A percentile compares a stretch with the other conserved stretches of the same genome.
Conservation (phyloP, 2,888 invertebrate genomes). For the Leptopilina drosophilae region DNA sequence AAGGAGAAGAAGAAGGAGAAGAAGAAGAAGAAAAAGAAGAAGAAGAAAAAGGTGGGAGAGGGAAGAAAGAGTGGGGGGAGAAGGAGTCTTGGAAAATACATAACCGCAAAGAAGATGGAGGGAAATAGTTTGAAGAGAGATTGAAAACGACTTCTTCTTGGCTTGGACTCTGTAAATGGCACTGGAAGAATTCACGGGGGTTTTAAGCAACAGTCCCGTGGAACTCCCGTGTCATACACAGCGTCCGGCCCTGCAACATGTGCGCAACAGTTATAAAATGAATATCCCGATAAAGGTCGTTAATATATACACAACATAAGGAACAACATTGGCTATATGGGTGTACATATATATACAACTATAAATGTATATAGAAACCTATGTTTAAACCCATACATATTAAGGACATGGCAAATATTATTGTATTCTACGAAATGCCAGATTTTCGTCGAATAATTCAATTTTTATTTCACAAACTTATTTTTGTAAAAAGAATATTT, state of each 20-base stretch:
- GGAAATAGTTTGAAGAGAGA: not conserved
- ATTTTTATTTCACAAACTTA: too few relatives aligned
- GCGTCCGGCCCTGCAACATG: conserved; percentile 71
- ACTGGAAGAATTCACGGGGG: conserved; percentile 93
- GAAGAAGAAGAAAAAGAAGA: too few relatives aligned
- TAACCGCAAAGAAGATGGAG: conserved; percentile 10
- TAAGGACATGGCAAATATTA: too few relatives aligned
- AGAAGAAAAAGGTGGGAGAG: too few relatives aligned
- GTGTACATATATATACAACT: too few relatives aligned
- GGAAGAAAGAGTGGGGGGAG: not conserved
- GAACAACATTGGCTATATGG: not conserved
- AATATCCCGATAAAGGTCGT: conserved; percentile 28
- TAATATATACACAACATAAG: conserved; percentile 11
- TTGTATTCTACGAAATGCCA: too few relatives aligned
- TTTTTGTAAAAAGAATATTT: too few relatives aligned
- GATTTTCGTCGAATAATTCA: too few relatives aligned
- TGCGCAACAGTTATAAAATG: conserved; percentile 29
- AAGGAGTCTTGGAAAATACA: not conserved
- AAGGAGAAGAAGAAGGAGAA: too few relatives aligned
- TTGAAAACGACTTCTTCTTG: conserved; percentile 42
- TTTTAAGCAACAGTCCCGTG: conserved; percentile 76
- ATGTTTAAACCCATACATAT: too few relatives aligned
- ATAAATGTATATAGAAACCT: too few relatives aligned
- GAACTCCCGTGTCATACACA: conserved; percentile 77
- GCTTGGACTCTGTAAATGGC: conserved; percentile 85